phyloP scores from a whole-genome alignment of 2,797 vertebrate genomes.

The Alauda arvensis region DNA sequence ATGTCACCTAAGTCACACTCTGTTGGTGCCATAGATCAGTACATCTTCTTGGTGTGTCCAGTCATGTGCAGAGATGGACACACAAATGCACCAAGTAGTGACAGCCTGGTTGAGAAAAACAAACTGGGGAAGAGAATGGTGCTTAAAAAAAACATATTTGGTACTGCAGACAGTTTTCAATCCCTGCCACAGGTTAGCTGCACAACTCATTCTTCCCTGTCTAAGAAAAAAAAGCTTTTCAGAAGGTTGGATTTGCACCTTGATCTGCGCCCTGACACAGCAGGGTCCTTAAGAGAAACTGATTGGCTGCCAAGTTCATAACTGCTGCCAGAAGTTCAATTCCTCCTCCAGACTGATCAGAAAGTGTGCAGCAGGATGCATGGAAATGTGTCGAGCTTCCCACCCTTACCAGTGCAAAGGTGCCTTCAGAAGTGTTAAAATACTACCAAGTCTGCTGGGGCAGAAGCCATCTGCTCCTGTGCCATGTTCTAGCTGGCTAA shows the following conservation, averaged over 20 bases:
- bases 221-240: not conserved
- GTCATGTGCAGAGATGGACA: not conserved
- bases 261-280: conserved; percentile 5
- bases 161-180: not conserved
- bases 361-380: not conserved
- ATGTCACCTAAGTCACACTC: not conserved
- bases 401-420: conserved; percentile 4
- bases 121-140: not conserved
- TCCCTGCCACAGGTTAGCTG: not conserved
- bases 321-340: not conserved
- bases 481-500: not conserved
- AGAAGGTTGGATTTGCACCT: not conserved
- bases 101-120: not conserved
- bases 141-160: not conserved
- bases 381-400: not conserved
- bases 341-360: not conserved
- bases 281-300: not conserved
- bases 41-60: not conserved
- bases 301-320: not conserved
- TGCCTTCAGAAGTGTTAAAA: conserved; percentile 13
- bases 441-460: not conserved
- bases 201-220: not conserved
- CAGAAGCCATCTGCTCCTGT: not conserved
- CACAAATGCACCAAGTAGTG: not conserved
- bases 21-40: not conserved